A percentile compares a stretch with the other conserved stretches of the same genome.
Conservation (phyloP, 1,140 invertebrate genomes). For the Elysia chlorotica region DNA sequence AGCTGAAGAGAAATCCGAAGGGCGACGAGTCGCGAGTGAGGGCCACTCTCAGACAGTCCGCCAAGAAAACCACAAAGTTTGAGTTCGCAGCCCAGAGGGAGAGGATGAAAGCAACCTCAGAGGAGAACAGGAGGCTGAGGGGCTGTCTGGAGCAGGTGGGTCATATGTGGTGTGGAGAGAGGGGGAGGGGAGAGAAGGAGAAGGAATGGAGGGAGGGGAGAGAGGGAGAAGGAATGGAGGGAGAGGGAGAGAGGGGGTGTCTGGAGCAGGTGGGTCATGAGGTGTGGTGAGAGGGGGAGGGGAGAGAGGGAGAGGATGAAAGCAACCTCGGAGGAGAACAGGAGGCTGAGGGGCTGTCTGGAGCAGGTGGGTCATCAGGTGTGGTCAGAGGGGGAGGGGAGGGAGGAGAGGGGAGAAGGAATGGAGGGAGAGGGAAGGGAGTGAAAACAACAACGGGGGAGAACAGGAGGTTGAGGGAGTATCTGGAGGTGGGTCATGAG, state of each 20-base stretch:
- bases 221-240: neutral
- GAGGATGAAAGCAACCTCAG: conserved; percentile 56
- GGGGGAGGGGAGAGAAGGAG: too few relatives aligned
- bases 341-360: conserved; percentile 55
- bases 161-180: too few relatives aligned
- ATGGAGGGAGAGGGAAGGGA: neutral
- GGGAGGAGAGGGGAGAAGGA: neutral
- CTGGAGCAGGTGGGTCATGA: neutral
- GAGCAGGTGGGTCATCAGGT: conserved; percentile 32
- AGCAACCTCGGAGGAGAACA: conserved; percentile 60
- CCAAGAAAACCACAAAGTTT: conserved; percentile 51
- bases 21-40: conserved; percentile 77
- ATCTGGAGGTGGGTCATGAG: conserved; percentile 33
- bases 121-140: conserved; percentile 61
- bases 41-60: conserved; percentile 64
- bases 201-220: neutral
- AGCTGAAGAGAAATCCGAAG: conserved; percentile 85
- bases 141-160: conserved; percentile 52
- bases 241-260: neutral
- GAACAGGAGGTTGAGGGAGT: conserved; percentile 58
- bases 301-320: conserved; percentile 39
- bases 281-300: neutral
- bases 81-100: conserved; percentile 53
- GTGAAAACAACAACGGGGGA: conserved; percentile 51
- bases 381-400: neutral